Evolutionary conservation across 1,140 invertebrate genomes (phyloP).

Genomic region (Meteorus sp.): DNA sequence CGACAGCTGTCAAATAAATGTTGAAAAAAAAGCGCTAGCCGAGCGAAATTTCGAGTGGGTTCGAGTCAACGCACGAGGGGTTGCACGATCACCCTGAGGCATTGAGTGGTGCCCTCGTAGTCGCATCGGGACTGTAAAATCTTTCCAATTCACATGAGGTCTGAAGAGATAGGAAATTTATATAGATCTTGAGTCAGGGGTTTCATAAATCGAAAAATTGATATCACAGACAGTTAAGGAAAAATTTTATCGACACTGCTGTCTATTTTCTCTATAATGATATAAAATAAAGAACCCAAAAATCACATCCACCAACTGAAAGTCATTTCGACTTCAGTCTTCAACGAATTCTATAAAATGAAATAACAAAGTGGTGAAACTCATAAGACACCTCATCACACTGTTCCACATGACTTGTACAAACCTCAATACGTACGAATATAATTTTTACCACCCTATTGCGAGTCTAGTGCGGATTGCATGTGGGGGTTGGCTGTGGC

Average conservation of each 20-base stretch:
- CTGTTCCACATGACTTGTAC: too few species aligned
- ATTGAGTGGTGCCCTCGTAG: constrained; percentile 23
- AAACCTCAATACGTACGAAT: neutral
- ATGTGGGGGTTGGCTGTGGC: constrained; percentile 20
- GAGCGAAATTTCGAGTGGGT: constrained; percentile 58
- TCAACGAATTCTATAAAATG: neutral
- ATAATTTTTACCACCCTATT: too few species aligned
- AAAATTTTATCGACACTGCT: neutral
- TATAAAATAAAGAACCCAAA: too few species aligned
- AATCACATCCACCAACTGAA: neutral
- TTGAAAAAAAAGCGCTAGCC: constrained; percentile 54
- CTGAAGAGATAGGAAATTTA: neutral
- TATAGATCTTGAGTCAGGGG: neutral
- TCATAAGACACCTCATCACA: too few species aligned
- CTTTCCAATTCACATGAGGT: constrained; percentile 13
- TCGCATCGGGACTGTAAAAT: constrained; percentile 17
- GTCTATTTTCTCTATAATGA: too few species aligned
- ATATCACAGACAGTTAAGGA: constrained; percentile 1
- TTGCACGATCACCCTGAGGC: constrained; percentile 28
- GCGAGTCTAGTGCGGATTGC: too few species aligned
- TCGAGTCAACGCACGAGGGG: constrained; percentile 31
- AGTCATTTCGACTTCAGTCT: neutral
- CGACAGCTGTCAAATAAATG: constrained; percentile 61
- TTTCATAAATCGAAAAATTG: constrained; percentile 15
- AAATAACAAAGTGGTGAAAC: too few species aligned